Conservation (phyloP, 2,888 invertebrate genomes). For the Aricia artaxerxes region DNA sequence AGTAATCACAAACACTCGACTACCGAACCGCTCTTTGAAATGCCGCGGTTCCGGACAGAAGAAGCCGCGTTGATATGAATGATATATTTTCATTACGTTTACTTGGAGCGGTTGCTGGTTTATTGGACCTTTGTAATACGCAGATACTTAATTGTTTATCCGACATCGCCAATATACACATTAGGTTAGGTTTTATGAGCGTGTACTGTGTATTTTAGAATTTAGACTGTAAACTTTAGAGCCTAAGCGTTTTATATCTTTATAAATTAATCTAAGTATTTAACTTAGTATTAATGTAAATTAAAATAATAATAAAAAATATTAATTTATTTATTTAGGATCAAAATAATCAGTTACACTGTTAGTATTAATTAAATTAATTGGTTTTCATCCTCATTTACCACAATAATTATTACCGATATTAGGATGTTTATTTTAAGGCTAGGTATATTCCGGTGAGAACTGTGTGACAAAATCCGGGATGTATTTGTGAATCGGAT, state of each 20-base stretch:
- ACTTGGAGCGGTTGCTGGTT: not conserved
- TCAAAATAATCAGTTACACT: not conserved
- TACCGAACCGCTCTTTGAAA: slow-evolving; percentile 70
- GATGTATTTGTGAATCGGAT: slow-evolving; percentile 6
- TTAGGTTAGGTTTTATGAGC: no score
- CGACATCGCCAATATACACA: no score
- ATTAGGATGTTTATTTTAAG: not conserved
- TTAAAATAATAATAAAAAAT: not conserved
- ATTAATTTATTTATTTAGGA: not conserved
- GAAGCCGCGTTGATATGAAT: slow-evolving; percentile 9
- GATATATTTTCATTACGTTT: slow-evolving; percentile 4
- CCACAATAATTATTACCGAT: not conserved
- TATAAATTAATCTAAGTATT: no score
- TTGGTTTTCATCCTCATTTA: not conserved
- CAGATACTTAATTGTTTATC: not conserved
- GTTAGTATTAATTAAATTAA: not conserved
- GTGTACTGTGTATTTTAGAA: no score
- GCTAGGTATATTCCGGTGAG: not conserved
- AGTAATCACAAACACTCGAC: slow-evolving; percentile 61
- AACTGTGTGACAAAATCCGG: slow-evolving; percentile 3
- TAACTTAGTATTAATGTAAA: no score
- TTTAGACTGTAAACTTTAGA: not conserved
- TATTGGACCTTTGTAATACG: not conserved
- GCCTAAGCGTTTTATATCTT: no score
- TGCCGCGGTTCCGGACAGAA: slow-evolving; percentile 47